Base-by-base conservation (phyloP, 1,140 invertebrate species). In the Cydia fagiglandana region DNA sequence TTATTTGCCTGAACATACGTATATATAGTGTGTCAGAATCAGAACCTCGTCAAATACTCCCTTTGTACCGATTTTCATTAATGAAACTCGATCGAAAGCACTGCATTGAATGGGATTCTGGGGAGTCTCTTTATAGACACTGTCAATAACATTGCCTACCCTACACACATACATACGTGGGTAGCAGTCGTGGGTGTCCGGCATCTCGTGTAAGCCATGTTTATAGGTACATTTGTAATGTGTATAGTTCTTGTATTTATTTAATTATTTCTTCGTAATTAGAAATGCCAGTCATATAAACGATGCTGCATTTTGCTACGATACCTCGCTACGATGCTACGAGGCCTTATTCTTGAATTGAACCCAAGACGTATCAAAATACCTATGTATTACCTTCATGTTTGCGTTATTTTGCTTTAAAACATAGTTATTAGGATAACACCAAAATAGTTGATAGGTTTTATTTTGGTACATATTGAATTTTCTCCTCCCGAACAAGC, bases 81-180 rank as follows among this genome's bases (percentile, higher is more conserved):
- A 61, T 61, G 56, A 61, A 56, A 61, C 56, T 61, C 17, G 56
- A 61, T 61, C 56, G 56, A 12, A 24, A 61, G 17, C 17, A 61
- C 56, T 61, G 56, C 56, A 61, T 10, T 56, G 15, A 56, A 56
- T 56, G 53, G 56, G 20, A 10, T 61, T 61, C 53, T 20, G 17
- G 53, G 56, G 20, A 10, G 24, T 61, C 53, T 20, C 17, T 20
- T 24, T 61, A 61, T 61, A 24, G 20, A 61, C 17, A 10, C 56
- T 24, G 56, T 61, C 56, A 61, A 61, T 12, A 61, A 61, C 56
- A 61, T 61, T 61, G 17, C 56, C 20, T 17, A 17, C n/a, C 50
- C 50, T 53, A 17, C 15, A 7, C 6, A 45, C 30, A 34, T 4
- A n/a, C 15, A 7, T 24, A 24, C 10, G 56, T 61, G 56, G 45